Conservation (phyloP, 2,888 invertebrate species). For the Rhaphigaster nebulosa region DNA sequence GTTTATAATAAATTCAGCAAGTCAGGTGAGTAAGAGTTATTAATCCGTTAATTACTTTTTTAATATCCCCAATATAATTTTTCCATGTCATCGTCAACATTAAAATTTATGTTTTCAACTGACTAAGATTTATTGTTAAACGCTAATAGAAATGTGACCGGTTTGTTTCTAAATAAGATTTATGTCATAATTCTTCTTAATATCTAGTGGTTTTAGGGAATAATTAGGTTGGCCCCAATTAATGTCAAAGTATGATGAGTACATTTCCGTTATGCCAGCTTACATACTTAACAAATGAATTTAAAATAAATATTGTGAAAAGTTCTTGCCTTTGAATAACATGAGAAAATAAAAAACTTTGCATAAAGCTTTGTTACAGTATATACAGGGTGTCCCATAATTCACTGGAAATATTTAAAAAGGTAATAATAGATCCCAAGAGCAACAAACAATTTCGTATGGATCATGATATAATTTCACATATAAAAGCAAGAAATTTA, state of each 20-base stretch:
- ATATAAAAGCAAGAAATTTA: too few species aligned
- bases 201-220: not conserved
- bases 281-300: too few species aligned
- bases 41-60: not conserved
- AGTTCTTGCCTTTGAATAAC: not conserved
- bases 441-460: too few species aligned
- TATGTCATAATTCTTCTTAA: not conserved
- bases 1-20: conserved; percentile 13
- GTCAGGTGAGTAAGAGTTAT: not conserved
- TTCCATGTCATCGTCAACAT: not conserved
- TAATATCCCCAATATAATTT: not conserved
- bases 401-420: too few species aligned
- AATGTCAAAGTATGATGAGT: not conserved
- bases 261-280: not conserved
- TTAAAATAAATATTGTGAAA: not conserved
- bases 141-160: not conserved
- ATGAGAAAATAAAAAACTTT: not conserved
- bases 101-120: not conserved
- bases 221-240: not conserved
- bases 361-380: too few species aligned
- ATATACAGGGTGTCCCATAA: too few species aligned
- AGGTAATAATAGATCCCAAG: too few species aligned
- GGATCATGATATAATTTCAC: too few species aligned
- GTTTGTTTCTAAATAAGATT: not conserved
- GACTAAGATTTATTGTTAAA: not conserved